Conservation (phyloP, 2,888 invertebrate genomes). For the Hypsopygia costalis region DNA sequence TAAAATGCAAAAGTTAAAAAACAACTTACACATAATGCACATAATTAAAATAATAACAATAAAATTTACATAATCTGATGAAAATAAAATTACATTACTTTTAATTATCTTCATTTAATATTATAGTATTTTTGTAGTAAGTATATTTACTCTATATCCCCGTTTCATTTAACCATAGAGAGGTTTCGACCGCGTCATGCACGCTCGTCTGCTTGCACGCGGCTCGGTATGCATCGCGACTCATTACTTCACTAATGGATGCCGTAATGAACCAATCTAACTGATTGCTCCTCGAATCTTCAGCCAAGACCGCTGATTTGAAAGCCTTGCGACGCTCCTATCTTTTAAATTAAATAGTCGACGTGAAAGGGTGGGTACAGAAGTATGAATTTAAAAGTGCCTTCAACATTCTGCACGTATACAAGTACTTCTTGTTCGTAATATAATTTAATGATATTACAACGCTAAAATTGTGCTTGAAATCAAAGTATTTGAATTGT, state of each 20-base stretch:
- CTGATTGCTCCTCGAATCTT: slow-evolving; percentile 77
- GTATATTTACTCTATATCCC: too few species aligned
- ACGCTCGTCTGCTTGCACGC: slow-evolving; percentile 42
- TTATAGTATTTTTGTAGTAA: too few species aligned
- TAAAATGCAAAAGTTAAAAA: too few species aligned
- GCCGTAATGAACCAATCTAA: slow-evolving; percentile 78
- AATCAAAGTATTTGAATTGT: slow-evolving; percentile 11
- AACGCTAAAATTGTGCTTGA: background rate
- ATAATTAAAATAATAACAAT: too few species aligned
- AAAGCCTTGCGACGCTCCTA: slow-evolving; percentile 54
- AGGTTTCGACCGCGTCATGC: background rate
- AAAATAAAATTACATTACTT: too few species aligned
- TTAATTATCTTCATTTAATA: too few species aligned
- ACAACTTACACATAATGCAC: too few species aligned
- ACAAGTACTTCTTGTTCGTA: too few species aligned
- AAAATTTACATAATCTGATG: too few species aligned
- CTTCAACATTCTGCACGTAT: too few species aligned
- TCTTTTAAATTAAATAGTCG: slow-evolving; percentile 61
- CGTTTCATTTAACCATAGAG: too few species aligned
- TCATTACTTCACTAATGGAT: slow-evolving; percentile 77
- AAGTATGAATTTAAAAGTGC: background rate
- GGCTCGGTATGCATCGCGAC: slow-evolving; percentile 69
- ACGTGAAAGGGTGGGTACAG: slow-evolving; percentile 8
- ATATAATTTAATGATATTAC: too few species aligned
- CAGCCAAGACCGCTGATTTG: slow-evolving; percentile 70